Base-by-base conservation (phyloP, 2,113 vertebrate genomes). In the Sterna hirundo region DNA sequence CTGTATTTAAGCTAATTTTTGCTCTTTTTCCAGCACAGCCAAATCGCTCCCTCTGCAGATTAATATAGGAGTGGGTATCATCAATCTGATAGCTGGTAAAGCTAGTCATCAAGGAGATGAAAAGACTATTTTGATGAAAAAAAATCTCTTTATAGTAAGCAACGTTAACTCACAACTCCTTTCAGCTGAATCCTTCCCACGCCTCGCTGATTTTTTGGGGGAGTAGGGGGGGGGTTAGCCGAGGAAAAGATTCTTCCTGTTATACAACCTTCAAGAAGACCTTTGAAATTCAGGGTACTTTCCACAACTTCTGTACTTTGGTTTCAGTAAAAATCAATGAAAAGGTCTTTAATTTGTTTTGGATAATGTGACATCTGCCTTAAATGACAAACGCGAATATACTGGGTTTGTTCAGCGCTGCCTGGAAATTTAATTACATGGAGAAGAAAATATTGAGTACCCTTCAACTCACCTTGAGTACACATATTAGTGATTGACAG, bases 381-480 rank as follows among this genome's bases (percentile, higher is more conserved):
- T 74, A 94, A 94, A 86, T 60, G 71, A 88, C 54, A 90, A 75
- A 86, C 0, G 9, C 0, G 1, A 66, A 44, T 75, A 29, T 8
- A 66, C 26, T 11, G 15, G 18, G 15, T 94, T 68, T 29, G 42
- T 64, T 82, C 42, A 19, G 38, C 68, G 70, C 68, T 88, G 80
- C 86, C 64, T 66, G 52, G 82, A 83, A 92, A 84, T 92, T 47
- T 64, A 92, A 90, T 94, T 72, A 47, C 19, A 52, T 11, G 51
- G 76, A 81, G 68, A 77, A 83, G n/a, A 83, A 93, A 90, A 70
- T 77, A 74, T 9, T 60, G 68, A 92, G 47, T 90, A 88, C 27
- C n/a, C 29, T 88, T 83, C 86, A 65, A 58, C 38, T 93, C 42
- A 23, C 76, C 71, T 90, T 90, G 69, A 81, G 60, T 78, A 83